A percentile compares a stretch with the other conserved stretches of the same genome.
Evolutionary conservation across 2,797 vertebrate species (phyloP).

Genomic region (Hapalemur alaotrensis): DNA sequence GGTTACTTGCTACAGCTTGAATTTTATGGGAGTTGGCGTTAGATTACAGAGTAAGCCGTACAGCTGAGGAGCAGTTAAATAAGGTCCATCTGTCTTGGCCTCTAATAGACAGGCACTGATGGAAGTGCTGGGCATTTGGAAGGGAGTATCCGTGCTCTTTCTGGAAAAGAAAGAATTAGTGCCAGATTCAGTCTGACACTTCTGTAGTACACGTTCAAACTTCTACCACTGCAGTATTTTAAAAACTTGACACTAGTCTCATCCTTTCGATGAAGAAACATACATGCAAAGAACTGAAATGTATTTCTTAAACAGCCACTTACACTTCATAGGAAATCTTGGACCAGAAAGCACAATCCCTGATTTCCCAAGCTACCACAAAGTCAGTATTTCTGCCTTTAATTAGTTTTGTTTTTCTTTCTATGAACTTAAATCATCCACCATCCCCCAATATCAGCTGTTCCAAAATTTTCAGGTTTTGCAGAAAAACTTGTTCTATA

Average conservation of each 20-base stretch:
- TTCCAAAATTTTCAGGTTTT: not conserved
- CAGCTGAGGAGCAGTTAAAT: constrained; percentile 33
- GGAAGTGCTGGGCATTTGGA: not conserved
- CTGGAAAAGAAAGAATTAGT: not conserved
- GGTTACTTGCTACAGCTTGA: constrained; percentile 60
- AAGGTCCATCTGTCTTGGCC: not conserved
- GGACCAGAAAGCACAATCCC: not conserved
- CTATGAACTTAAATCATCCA: not conserved
- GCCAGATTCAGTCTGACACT: not conserved
- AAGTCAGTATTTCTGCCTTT: not conserved
- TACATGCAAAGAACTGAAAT: not conserved
- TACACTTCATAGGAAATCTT: not conserved
- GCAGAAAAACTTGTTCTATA: not conserved
- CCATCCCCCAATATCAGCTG: too few relatives aligned
- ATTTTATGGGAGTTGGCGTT: constrained; percentile 66
- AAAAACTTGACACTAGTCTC: not conserved
- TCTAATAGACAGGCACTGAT: not conserved
- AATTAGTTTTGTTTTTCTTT: not conserved
- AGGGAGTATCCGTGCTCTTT: not conserved
- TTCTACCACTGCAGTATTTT: not conserved
- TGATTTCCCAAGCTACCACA: not conserved
- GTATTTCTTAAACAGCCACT: not conserved
- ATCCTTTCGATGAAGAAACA: not conserved
- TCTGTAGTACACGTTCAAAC: not conserved
- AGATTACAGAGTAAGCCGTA: constrained; percentile 53